phyloP scores from a whole-genome alignment of 1,140 invertebrate species.

The Heliconius congener region DNA sequence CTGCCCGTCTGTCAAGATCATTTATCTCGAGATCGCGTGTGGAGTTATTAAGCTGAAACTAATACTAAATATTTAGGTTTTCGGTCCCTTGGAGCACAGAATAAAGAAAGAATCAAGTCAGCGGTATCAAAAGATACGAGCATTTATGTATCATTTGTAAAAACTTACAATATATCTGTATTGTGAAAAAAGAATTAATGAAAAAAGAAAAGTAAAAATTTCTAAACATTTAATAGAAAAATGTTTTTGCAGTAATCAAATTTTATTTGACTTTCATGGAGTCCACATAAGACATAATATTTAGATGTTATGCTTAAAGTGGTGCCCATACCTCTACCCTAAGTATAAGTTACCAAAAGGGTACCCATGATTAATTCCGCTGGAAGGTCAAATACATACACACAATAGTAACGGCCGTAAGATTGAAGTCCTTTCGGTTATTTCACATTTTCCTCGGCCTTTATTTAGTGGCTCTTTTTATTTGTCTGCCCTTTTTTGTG shows the following conservation, averaged over 20 bases:
- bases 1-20: too few species aligned
- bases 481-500: slow-evolving; percentile 19
- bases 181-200: too few species aligned
- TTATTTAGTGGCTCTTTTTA: slow-evolving; percentile 26
- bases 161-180: too few species aligned
- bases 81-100: too few species aligned
- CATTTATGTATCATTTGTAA: too few species aligned
- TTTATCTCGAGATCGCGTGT: too few species aligned
- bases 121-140: too few species aligned
- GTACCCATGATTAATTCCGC: slow-evolving; percentile 27
- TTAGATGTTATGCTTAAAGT: neutral
- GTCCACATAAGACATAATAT: neutral
- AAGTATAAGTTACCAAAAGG: slow-evolving; percentile 18
- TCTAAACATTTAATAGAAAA: too few species aligned
- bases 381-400: slow-evolving; percentile 26
- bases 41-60: too few species aligned
- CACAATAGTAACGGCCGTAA: slow-evolving; percentile 25
- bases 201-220: too few species aligned
- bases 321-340: neutral
- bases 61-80: too few species aligned
- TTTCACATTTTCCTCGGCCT: slow-evolving; percentile 24
- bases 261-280: neutral
- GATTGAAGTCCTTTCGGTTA: slow-evolving; percentile 21
- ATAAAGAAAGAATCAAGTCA: too few species aligned
- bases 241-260: neutral